Base-by-base conservation (phyloP, 2,113 vertebrate genomes). In the Smithornis capensis region DNA sequence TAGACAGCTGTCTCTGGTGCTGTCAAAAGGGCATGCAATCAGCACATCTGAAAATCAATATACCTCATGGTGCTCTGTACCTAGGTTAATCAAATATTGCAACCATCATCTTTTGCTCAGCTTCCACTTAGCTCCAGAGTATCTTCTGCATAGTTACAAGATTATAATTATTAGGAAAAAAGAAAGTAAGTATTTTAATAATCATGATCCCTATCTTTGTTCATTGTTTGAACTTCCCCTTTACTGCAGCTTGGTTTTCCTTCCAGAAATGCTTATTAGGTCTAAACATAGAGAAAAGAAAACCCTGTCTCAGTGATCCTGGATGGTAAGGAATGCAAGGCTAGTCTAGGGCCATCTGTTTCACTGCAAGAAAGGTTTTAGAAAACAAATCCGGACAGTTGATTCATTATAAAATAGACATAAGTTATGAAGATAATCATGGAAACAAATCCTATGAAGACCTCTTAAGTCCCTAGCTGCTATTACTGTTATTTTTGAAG, bases 1-100 rank as follows among this genome's bases (percentile, higher is more conserved):
- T 78, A 86, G 47, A 53, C 79, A 86, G 53, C 22, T 84, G 68
- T 64, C 52, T 87, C 73, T 64, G n/a, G 22, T 24, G 52, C 44
- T 75, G 28, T 62, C 73, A 35, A 63, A 93, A 86, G 44, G 22
- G 12, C n/a, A 56, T 10, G 62, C 28, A 69, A 35, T 55, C 75
- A 95, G 70, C 28, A 56, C 49, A 89, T 88, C 52, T 68, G 73
- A 83, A 95, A 95, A 96, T 93, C 68, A 79, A 90, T 83, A 68
- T 1, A 90, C 52, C 69, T 83, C 71, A 14, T 47, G 68, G 76
- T 60, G 21, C 42, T 63, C 37, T 74, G 22, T 81, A 83, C 52
- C 77, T 94, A 8, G 0, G 56, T 87, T 90, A 83, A 83, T 89
- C 68, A 78, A 93, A 95, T 71, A 83, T 40, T 75, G 31, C 25